Evolutionary conservation across 2,113 vertebrate species (phyloP), one percentile per base, ranked within the genome.

Genomic region (Pavo muticus): DNA sequence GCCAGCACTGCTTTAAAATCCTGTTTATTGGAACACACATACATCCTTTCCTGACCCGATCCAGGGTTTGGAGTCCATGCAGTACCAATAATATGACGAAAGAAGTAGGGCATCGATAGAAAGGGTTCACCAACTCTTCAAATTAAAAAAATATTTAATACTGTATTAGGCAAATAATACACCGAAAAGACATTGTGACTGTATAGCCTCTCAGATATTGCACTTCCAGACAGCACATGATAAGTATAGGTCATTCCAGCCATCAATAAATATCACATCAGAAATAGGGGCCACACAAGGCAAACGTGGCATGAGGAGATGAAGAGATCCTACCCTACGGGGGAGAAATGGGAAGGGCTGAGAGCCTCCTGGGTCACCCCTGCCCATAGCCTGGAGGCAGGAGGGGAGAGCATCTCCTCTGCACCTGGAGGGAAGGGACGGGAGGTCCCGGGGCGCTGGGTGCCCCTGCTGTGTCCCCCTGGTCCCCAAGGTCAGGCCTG

Each of bases 21-120:
- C 83, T 94, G 90, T 98, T 98, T 98, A 98, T 98, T 98, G 97
- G 95, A 95, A 97, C 88, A 76, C 88, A 96, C 92, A 93, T 92
- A 97, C 96, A 94, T 94, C 87, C 95, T 95, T 84, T 96, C 97
- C 96, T 97, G 97, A 93, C 88, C 92, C 96, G 3, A 69, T 86
- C 81, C 93, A 91, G 96, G 96, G 95, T 95, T 93, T 93, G 96
- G 97, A 97, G 95, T 97, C 94, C 85, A 96, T 96, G 97, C 97
- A 96, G 97, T 94, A 96, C 97, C 92, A 93, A 97, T 95, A 97
- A 90, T 72, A 95, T 95, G 96, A 96, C 3, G 1, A 97, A 95
- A 96, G 94, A 92, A 96, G 84, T 13, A 80, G 94, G 95, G 94
- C 77, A 93, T 95, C 1, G 3, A 96, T 95, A 96, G 80, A 96